These are phyloP conservation scores for Oscheius sp. DNA, from an alignment of 2,888 invertebrate species.

Conservation along the genomic window DNA sequence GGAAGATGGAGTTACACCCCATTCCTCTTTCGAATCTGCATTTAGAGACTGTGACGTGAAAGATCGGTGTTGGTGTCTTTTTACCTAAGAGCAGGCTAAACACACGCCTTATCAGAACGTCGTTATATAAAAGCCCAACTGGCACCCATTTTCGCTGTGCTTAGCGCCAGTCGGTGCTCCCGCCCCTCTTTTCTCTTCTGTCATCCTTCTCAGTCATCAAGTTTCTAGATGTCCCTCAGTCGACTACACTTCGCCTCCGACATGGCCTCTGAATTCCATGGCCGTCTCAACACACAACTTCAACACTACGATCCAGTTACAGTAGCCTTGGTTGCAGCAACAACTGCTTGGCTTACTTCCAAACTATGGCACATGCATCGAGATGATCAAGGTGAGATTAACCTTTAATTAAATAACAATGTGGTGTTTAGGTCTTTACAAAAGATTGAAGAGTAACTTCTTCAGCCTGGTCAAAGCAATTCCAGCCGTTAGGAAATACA, in stretches of 20 bases:
- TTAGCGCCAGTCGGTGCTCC: conserved; percentile 13
- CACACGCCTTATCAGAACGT: conserved; percentile 2
- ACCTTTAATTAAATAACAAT: background rate
- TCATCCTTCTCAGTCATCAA: background rate
- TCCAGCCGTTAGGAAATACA: conserved; percentile 23
- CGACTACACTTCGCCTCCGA: background rate
- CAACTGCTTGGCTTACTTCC: conserved; percentile 30
- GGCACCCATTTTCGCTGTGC: conserved; percentile 16
- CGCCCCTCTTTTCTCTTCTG: background rate
- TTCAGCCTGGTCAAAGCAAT: conserved; percentile 24
- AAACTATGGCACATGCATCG: conserved; percentile 43
- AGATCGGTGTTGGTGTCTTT: conserved; percentile 19
- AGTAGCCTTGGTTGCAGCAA: conserved; percentile 19
- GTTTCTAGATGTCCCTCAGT: conserved; percentile 6
- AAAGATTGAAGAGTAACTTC: background rate
- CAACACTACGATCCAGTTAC: conserved; percentile 34
- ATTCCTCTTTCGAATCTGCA: too few species aligned
- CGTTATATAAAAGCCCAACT: conserved; percentile 4
- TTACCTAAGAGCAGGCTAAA: background rate
- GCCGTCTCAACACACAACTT: background rate
- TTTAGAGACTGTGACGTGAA: conserved; percentile 1
- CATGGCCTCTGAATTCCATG: background rate
- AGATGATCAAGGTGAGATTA: conserved; percentile 44
- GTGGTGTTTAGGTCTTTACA: conserved; percentile 11
- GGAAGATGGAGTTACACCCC: too few species aligned